Evolutionary conservation across 2,888 invertebrate genomes (phyloP), one percentile per base, ranked within the genome.

Genomic region (Caenorhabditis macrosperma): DNA sequence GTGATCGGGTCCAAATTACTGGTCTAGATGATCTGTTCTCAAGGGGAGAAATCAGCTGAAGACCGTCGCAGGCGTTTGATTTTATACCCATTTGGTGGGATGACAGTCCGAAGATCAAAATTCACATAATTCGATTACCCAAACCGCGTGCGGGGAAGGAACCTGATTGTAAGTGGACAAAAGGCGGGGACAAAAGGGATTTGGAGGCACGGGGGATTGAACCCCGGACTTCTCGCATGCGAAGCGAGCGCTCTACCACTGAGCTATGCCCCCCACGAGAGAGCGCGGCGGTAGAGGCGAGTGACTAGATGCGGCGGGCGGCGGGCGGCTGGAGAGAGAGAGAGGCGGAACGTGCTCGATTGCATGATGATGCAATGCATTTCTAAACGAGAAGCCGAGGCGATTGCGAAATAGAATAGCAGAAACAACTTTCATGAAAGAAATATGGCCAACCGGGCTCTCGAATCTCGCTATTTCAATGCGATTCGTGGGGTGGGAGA

Each of bases 211-310:
- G 86, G 86, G 86, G 87, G 80, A 83, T 87, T 82, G 87, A 86
- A 87, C 86, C 86, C 87, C 86, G 74, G 87, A 84, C 87, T 83
- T 87, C 87, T 84, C 87, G 79, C 87, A 87, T 87, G 87, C 87
- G 83, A 86, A 86, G 87, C 84, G 87, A 84, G 86, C 86, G 87
- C 87, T 87, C 87, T 87, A 87, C 86, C 87, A 76, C 87, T 87
- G 87, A 87, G 87, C 87, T 64, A 79, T 78, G 59, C 71, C 71
- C 69, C n/a, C 72, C 72, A 22, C 33, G 46, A 12, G 12, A 20
- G 20, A 10, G 6, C 3, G 22, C 24, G 3, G 24, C 9, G 10
- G 24, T 3, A 2, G 46, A 46, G 46, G 46, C 5, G 5, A 6
- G 15, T 24, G 24, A 48, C 15, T n/a, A 46, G 46, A 41, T 15